phyloP scores from a whole-genome alignment of 92 coral and sea anemone genomes.

The Porites evermanni region DNA sequence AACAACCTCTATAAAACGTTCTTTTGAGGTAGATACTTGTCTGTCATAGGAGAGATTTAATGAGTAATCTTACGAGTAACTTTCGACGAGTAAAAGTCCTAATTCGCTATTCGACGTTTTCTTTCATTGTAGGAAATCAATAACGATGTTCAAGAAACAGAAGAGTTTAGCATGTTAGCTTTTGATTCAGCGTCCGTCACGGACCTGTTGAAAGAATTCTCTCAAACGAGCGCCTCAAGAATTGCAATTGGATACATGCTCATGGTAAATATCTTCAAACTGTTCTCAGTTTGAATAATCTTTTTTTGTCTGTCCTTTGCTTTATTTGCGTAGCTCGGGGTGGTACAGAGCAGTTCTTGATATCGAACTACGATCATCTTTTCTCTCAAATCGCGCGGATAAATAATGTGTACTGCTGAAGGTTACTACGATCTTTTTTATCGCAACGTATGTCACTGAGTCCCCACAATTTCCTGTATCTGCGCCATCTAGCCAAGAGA shows the following conservation, averaged over 20 bases:
- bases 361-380: too few relatives aligned
- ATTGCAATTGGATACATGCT: conserved; percentile 88
- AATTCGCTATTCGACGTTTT: not conserved
- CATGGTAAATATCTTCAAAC: conserved; percentile 70
- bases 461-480: too few relatives aligned
- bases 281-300: not conserved
- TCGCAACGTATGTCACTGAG: too few relatives aligned
- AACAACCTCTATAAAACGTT: too few relatives aligned
- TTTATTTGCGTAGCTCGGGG: not conserved
- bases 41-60: not conserved
- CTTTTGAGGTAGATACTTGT: too few relatives aligned
- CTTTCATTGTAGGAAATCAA: conserved; percentile 71
- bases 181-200: conserved; percentile 91
- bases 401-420: too few relatives aligned
- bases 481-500: too few relatives aligned
- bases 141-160: conserved; percentile 58
- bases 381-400: too few relatives aligned
- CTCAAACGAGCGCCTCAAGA: conserved; percentile 72
- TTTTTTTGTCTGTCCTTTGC: not conserved
- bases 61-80: not conserved
- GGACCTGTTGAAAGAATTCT: conserved; percentile 86
- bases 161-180: conserved; percentile 78
- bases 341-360: too few relatives aligned
- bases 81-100: too few relatives aligned
- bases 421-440: too few relatives aligned